phyloP scores from a whole-genome alignment of 2,113 vertebrate species.

The Catharus bicknelli region DNA sequence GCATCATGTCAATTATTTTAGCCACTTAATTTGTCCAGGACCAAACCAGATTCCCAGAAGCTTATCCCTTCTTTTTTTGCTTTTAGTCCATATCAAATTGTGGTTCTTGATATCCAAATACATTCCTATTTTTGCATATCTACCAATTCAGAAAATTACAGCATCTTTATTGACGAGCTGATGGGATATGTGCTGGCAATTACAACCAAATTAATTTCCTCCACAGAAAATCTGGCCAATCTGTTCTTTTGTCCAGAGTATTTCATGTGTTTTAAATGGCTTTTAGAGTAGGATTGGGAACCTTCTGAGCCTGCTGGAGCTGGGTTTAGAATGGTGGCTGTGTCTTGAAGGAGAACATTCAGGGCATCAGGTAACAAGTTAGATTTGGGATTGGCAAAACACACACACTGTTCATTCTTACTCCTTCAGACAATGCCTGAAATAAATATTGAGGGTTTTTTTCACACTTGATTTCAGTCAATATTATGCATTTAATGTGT shows the following conservation, averaged over 20 bases:
- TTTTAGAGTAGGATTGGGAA: neutral
- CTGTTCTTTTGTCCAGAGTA: neutral
- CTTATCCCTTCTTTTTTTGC: neutral
- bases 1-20: neutral
- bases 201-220: constrained; percentile 1
- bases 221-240: neutral
- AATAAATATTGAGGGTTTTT: neutral
- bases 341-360: neutral
- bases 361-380: neutral
- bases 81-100: neutral
- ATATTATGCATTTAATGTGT: neutral
- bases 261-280: neutral
- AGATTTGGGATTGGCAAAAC: neutral
- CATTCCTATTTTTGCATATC: neutral
- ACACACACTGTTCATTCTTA: neutral
- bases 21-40: neutral
- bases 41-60: neutral
- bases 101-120: neutral
- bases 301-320: neutral
- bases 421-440: neutral
- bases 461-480: neutral
- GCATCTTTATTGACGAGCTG: neutral
- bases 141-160: neutral
- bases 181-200: neutral
- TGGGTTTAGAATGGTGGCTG: neutral